Base-by-base conservation (phyloP, 2,797 vertebrate species). In the Hemibagrus guttatus region DNA sequence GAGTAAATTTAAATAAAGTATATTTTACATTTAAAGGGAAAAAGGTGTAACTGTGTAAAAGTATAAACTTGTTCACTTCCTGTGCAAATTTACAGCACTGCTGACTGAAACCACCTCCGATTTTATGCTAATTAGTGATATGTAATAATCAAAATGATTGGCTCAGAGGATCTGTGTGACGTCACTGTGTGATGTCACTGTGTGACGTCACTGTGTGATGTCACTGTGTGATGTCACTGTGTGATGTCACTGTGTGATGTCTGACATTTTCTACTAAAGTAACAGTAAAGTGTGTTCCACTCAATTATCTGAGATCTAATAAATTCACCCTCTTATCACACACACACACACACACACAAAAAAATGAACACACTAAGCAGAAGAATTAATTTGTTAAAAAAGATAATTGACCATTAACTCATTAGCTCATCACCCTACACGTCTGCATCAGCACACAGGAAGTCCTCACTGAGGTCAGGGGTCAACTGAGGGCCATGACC, bases 401-500 rank as follows among this genome's bases (percentile, higher is more conserved):
- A 69, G 17, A 69, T 39, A 31, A 69, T 21, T 69, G 26, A 72
- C 46, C 42, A 46, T 26, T n/a, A 49, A 21, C 42, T 46, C 42
- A n/a, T n/a, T n/a, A 71, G 35, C 9, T 42, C 2, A 11, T 64
- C 13, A 49, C 21, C 28, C n/a, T 31, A 82, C 19, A 83, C 16
- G 12, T 85, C 89, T 74, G 87, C 83, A 49, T 42, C 69, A 6
- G 86, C n/a, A 54, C 81, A 87, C 58, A 90, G 78, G 84, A 89
- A 86, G 81, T 86, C 72, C 19, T 79, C 71, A 21, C 52, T 78
- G n/a, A 78, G 49, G 78, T 85, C 76, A 0, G 87, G 69, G 92
- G 86, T 86, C 64, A 91, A 83, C 71, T 91, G 90, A 54, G 90
- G 90, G 74, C 92, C 92, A 86, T 96, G 96, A 91, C 93, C 91